Evolutionary conservation across 2,888 invertebrate species (phyloP), one percentile per base, ranked within the genome.

Genomic region (Apeira syringaria): DNA sequence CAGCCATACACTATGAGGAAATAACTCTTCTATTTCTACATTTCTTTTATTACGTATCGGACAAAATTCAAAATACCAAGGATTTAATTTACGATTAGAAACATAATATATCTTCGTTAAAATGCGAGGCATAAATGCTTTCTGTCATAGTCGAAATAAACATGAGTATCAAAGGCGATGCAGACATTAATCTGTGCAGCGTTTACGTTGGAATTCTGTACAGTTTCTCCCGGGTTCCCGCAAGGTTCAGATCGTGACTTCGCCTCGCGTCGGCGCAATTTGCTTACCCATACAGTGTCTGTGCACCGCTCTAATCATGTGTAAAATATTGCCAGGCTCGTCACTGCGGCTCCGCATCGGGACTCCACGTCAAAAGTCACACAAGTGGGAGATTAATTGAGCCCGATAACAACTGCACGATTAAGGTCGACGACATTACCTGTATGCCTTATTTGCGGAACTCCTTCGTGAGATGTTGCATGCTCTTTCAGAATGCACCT

Each of bases 161-260:
- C 33, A 33, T 39, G 37, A 52, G 64, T 69, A 75, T 73, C 68
- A 67, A 68, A 63, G 63, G 65, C 69, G 73, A 76, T 77, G 74
- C 68, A 63, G 68, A 74, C 78, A 84, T 85, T 84, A 85, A 87
- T 85, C 80, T 74, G 75, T 77, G 73, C 70, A 80, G 77, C 85
- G 80, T 86, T 87, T 84, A 85, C 79, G 75, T 79, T 71, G 86
- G 84, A 86, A 88, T 87, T 85, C 81, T 79, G 72, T 76, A 81
- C 81, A 85, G 83, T 83, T 76, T 83, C 79, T 78, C 81, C 78
- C 75, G 80, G 74, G 83, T 81, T 84, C 84, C 81, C 80, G 85
- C 70, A 82, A 80, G 80, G 88, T 86, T 87, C 81, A 87, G 76
- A 82, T 89, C 88, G 88, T 89, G 88, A 88, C 86, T 83, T 65